These are phyloP conservation scores for Erebia ligea DNA, from an alignment of 2,888 invertebrate genomes.

Conservation along the genomic window DNA sequence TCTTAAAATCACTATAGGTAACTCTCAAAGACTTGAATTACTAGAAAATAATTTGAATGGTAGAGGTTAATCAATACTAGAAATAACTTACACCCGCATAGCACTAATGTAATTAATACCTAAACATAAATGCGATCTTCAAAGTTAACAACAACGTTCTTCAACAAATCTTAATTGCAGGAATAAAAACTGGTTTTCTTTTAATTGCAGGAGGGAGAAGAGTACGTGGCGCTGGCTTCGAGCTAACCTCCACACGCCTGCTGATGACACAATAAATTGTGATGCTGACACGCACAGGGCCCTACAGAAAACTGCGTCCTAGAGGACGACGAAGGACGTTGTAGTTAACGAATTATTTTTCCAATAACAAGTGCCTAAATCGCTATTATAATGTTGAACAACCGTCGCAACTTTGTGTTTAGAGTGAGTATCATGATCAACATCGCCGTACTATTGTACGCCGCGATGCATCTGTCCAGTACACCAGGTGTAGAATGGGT, in stretches of 20 bases:
- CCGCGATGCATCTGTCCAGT: constrained; percentile 84
- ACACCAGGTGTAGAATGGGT: constrained; percentile 66
- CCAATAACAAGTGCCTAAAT: constrained; percentile 74
- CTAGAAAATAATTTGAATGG: background rate
- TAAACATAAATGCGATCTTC: background rate
- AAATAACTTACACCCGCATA: background rate
- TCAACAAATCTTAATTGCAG: constrained; percentile 11
- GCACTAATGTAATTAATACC: background rate
- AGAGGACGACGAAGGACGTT: constrained; percentile 82
- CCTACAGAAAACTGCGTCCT: constrained; percentile 81
- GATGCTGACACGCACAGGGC: constrained; percentile 78
- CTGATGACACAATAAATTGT: constrained; percentile 80
- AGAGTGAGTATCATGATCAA: constrained; percentile 89
- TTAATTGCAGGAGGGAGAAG: constrained; percentile 39
- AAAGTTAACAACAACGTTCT: background rate
- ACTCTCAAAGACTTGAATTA: background rate
- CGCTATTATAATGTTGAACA: constrained; percentile 69
- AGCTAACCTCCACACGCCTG: constrained; percentile 65
- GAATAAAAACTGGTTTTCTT: constrained; percentile 11
- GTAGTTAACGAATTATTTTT: constrained; percentile 59
- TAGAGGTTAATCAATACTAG: background rate
- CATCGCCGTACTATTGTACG: constrained; percentile 87
- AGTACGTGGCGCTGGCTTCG: constrained; percentile 61
- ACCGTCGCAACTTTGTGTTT: constrained; percentile 87
- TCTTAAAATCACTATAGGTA: constrained; percentile 1